A percentile compares a stretch with the other conserved stretches of the same genome.
These are phyloP conservation scores for Melanogrammus aeglefinus DNA, from an alignment of 2,797 vertebrate genomes.

Conservation along the genomic window DNA sequence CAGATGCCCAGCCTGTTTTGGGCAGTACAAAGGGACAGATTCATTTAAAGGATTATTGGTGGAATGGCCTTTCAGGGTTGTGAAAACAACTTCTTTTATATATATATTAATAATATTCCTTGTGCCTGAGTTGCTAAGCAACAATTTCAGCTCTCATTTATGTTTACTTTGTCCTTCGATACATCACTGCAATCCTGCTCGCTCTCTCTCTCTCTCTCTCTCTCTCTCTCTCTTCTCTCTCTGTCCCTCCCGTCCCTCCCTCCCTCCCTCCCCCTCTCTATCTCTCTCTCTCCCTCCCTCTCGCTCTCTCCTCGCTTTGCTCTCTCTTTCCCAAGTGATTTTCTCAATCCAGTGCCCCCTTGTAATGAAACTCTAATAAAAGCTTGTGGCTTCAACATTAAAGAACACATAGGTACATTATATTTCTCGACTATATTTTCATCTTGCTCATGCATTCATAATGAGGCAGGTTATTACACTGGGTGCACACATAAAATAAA, in stretches of 20 bases:
- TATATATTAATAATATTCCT: conserved; percentile 38
- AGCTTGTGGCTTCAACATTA: conserved; percentile 64
- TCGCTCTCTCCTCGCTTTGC: not conserved
- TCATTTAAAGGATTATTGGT: conserved; percentile 17
- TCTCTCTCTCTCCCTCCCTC: conserved; percentile 4
- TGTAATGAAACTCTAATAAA: conserved; percentile 54
- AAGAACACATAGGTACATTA: conserved; percentile 66
- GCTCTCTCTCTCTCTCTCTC: not conserved
- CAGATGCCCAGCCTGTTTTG: no score
- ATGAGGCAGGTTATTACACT: conserved; percentile 70
- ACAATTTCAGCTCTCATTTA: conserved; percentile 1
- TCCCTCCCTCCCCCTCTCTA: conserved; percentile 21
- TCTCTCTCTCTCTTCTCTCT: not conserved
- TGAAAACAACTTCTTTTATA: conserved; percentile 19
- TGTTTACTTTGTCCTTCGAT: conserved; percentile 6
- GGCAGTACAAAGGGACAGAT: no score
- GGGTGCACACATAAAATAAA: conserved; percentile 64
- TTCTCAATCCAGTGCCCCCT: conserved; percentile 35
- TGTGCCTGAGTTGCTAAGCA: conserved; percentile 15
- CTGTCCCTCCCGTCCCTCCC: not conserved
- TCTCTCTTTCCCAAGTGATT: conserved; percentile 7
- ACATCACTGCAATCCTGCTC: not conserved
- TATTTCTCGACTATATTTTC: conserved; percentile 66
- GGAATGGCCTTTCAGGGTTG: conserved; percentile 40
- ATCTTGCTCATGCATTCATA: conserved; percentile 76